phyloP scores from a whole-genome alignment of 2,797 vertebrate genomes.

The Rhinogobio ventralis region DNA sequence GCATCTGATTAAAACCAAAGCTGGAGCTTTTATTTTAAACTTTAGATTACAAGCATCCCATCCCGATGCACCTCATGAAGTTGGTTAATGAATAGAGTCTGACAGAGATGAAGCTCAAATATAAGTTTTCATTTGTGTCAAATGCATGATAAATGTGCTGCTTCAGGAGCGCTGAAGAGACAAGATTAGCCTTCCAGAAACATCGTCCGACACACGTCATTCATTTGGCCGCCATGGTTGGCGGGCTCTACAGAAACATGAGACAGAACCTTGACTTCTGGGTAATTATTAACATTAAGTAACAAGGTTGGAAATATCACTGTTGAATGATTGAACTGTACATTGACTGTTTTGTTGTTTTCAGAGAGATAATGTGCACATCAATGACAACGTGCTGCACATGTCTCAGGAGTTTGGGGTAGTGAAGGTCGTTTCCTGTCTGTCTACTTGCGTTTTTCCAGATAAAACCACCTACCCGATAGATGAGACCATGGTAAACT shows the following conservation, averaged over 20 bases:
- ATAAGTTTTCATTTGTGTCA: not conserved
- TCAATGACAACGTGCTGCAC: slow-evolving; percentile 93
- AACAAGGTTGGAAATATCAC: not conserved
- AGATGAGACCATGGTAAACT: slow-evolving; percentile 64
- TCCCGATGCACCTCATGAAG: not conserved
- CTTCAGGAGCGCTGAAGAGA: slow-evolving; percentile 78
- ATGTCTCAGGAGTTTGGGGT: slow-evolving; percentile 79
- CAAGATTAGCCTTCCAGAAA: slow-evolving; percentile 82
- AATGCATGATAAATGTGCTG: not conserved
- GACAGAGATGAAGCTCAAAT: not conserved
- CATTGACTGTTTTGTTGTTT: not conserved
- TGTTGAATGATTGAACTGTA: not conserved
- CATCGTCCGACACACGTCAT: slow-evolving; percentile 89
- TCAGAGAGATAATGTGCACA: slow-evolving; percentile 89
- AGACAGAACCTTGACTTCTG: slow-evolving; percentile 92
- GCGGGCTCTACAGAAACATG: slow-evolving; percentile 92
- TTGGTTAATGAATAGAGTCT: not conserved
- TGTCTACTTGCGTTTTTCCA: slow-evolving; percentile 79
- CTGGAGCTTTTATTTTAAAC: too few relatives aligned
- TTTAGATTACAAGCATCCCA: too few relatives aligned
- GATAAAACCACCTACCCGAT: slow-evolving; percentile 93
- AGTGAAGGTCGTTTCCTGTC: slow-evolving; percentile 90
- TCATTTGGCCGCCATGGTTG: slow-evolving; percentile 94
- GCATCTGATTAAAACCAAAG: too few relatives aligned
- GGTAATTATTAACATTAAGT: slow-evolving; percentile 74